These are phyloP conservation scores for Penaeus chinensis DNA, from an alignment of 1,140 invertebrate genomes.

Conservation along the genomic window DNA sequence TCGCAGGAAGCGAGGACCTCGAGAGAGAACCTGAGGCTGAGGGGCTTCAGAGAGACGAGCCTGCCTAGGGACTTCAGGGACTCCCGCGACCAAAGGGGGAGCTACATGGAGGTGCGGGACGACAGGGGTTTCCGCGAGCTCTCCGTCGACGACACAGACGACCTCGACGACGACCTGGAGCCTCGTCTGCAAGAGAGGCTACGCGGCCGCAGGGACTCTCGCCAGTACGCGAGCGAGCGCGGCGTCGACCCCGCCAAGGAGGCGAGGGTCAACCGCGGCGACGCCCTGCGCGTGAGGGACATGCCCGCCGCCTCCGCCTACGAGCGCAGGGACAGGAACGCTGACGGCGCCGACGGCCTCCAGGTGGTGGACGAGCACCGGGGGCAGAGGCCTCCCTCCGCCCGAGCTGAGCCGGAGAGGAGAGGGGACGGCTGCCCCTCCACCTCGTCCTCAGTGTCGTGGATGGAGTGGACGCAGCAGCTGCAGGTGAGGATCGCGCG, in stretches of 20 bases:
- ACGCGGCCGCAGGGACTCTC: conserved; percentile 20
- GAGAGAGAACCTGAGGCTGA: conserved; percentile 1
- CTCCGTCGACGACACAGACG: conserved; percentile 36
- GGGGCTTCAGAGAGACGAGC: conserved; percentile 42
- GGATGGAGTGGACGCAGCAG: conserved; percentile 67
- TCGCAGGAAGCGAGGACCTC: neutral
- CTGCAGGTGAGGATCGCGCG: conserved; percentile 62
- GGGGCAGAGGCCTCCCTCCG: neutral
- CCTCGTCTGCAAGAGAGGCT: conserved; percentile 1
- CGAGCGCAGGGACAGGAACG: conserved; percentile 33
- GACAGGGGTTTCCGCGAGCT: conserved; percentile 24
- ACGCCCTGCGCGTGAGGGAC: neutral
- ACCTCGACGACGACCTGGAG: conserved; percentile 9
- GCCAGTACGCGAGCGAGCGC: neutral
- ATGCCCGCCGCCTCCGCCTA: neutral
- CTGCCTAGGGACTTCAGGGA: conserved; percentile 39
- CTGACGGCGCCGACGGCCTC: conserved; percentile 35
- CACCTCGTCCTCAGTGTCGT: conserved; percentile 55
- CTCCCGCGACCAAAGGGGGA: conserved; percentile 16
- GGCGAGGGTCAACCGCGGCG: conserved; percentile 30
- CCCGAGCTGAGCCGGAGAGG: conserved; percentile 4
- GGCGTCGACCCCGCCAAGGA: conserved; percentile 20
- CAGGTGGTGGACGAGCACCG: conserved; percentile 40
- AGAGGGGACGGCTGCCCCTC: conserved; percentile 30
- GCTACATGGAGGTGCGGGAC: conserved; percentile 15